Base-by-base conservation (phyloP, 2,113 vertebrate genomes). In the Blennius ocellaris region DNA sequence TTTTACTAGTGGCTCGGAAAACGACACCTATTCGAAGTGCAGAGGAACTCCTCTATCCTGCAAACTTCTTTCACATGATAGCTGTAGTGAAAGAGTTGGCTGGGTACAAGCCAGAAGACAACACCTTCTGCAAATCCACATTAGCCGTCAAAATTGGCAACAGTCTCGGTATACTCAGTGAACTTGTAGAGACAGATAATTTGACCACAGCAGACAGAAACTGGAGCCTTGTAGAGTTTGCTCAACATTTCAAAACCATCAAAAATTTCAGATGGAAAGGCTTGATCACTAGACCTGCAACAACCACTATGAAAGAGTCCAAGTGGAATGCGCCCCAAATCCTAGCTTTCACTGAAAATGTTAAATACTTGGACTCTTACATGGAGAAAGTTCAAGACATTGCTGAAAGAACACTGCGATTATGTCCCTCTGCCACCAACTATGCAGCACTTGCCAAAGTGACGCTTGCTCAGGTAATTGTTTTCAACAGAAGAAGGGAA, bases 401-500 rank as follows among this genome's bases (percentile, higher is more conserved):
- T 8, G 39, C 45, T n/a, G 49, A 66, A n/a, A 67, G 11, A 49
- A 66, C 47, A 16, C 61, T 62, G n/a, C 54, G 2, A 67, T 9
- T 41, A 0, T 21, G 12, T 37, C 67, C 72, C 11, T 71, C 68
- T 38, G 50, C 60, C 36, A 41, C 70, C 6, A 64, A n/a, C 48
- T 75, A 67, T 14, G 11, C 38, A 61, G 36, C 49, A 41, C 74
- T 85, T 11, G n/a, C n/a, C n/a, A n/a, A n/a, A n/a, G n/a, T n/a
- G n/a, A n/a, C n/a, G n/a, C n/a, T n/a, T n/a, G n/a, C 73, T 8
- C 71, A 76, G 53, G 11, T 69, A 6, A 84, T 81, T 21, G 44
- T 81, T 37, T 84, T 84, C 48, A 81, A 83, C 37, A 54, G 58
- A 69, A 73, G 68, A 80, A 73, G 58, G 12, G 45, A 15, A 81